A percentile compares a stretch with the other conserved stretches of the same genome.
Conservation (phyloP, 2,888 invertebrate genomes). For the Drosophila mimica region DNA sequence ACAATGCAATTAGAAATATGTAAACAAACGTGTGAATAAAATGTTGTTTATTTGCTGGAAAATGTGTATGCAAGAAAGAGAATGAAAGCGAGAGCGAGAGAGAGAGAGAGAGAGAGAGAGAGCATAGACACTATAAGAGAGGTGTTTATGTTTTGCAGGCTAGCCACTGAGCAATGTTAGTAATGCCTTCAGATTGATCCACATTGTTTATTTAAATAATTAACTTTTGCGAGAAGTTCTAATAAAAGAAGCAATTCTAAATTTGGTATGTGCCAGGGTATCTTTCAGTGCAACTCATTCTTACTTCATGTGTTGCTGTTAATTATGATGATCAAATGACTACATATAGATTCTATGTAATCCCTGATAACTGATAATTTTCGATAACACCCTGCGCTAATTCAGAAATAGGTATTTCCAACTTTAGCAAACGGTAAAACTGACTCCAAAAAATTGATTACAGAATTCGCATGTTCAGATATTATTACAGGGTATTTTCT, state of each 20-base stretch:
- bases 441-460: neutral
- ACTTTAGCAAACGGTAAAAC: neutral
- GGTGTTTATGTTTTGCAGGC: neutral
- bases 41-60: conserved; percentile 1
- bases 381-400: neutral
- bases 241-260: neutral
- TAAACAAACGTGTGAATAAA: conserved; percentile 4
- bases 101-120: neutral
- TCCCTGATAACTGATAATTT: neutral
- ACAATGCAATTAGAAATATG: neutral
- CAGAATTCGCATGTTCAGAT: neutral
- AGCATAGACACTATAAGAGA: neutral
- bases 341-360: neutral
- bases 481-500: neutral
- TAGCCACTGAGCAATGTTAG: neutral
- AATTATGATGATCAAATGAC: neutral
- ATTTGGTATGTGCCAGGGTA: neutral
- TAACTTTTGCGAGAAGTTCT: neutral
- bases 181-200: neutral
- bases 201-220: neutral
- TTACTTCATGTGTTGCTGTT: neutral
- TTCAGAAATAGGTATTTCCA: neutral
- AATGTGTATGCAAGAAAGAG: neutral
- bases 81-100: neutral
- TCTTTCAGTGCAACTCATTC: neutral